phyloP scores from a whole-genome alignment of 2,113 vertebrate species.

The Arizona elegans region DNA sequence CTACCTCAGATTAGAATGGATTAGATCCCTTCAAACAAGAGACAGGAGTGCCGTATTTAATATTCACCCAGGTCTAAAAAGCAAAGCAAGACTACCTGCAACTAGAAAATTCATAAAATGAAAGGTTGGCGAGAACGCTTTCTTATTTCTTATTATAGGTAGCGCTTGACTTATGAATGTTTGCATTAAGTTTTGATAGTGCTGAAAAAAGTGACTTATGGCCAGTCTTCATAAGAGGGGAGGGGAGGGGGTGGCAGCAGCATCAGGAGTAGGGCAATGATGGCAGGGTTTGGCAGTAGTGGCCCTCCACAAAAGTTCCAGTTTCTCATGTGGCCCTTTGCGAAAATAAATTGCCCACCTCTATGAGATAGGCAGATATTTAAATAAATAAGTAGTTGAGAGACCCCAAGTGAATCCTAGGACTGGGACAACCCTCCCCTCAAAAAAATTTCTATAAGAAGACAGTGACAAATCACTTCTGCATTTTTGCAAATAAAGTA shows the following conservation, averaged over 20 bases:
- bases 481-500: background rate
- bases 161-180: no score
- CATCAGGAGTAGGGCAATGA: no score
- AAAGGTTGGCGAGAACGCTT: background rate
- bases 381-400: background rate
- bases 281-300: no score
- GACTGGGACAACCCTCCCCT: background rate
- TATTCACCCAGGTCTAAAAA: background rate
- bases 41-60: background rate
- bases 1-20: background rate
- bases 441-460: background rate
- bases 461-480: background rate
- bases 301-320: no score
- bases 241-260: no score
- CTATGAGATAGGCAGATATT: background rate
- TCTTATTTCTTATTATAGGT: background rate
- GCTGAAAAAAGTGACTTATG: no score
- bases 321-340: no score
- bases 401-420: background rate
- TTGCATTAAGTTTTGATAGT: no score
- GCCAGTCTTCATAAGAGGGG: no score
- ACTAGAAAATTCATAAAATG: background rate
- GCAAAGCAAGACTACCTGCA: background rate
- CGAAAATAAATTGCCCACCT: no score
- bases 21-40: background rate